Evolutionary conservation across 2,113 vertebrate species (phyloP).

Genomic region (Girardinichthys multiradiatus): DNA sequence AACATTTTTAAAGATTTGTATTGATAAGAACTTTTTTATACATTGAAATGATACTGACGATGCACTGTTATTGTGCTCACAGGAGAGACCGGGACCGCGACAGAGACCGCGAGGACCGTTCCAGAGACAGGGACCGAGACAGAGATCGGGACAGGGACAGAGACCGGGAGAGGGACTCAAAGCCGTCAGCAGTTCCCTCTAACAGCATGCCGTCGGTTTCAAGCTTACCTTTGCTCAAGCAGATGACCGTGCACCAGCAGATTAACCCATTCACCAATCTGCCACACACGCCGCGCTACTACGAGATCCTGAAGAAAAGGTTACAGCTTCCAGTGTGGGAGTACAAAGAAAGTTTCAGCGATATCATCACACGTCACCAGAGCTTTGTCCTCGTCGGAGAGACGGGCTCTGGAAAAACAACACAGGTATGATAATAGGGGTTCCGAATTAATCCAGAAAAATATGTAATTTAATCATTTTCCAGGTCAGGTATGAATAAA

Average conservation of each 20-base stretch:
- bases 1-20: neutral
- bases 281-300: slow-evolving; percentile 95
- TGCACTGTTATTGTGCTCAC: slow-evolving; percentile 11
- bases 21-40: neutral
- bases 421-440: slow-evolving; percentile 84
- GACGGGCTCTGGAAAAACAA: slow-evolving; percentile 98
- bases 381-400: slow-evolving; percentile 97
- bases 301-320: slow-evolving; percentile 96
- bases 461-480: too few relatives aligned
- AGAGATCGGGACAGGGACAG: slow-evolving; percentile 82
- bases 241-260: slow-evolving; percentile 89
- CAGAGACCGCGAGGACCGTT: slow-evolving; percentile 87
- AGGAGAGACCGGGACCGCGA: slow-evolving; percentile 95
- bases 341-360: slow-evolving; percentile 95
- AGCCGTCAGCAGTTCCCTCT: slow-evolving; percentile 73
- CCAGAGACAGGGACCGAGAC: slow-evolving; percentile 86
- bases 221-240: slow-evolving; percentile 83
- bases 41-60: neutral
- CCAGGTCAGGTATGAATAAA: too few relatives aligned
- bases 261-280: slow-evolving; percentile 98
- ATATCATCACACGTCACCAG: slow-evolving; percentile 94
- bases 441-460: neutral
- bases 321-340: slow-evolving; percentile 98
- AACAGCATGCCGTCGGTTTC: slow-evolving; percentile 75
- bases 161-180: slow-evolving; percentile 90